Conservation (phyloP, 2,113 vertebrate species). For the Casuarius casuarius region DNA sequence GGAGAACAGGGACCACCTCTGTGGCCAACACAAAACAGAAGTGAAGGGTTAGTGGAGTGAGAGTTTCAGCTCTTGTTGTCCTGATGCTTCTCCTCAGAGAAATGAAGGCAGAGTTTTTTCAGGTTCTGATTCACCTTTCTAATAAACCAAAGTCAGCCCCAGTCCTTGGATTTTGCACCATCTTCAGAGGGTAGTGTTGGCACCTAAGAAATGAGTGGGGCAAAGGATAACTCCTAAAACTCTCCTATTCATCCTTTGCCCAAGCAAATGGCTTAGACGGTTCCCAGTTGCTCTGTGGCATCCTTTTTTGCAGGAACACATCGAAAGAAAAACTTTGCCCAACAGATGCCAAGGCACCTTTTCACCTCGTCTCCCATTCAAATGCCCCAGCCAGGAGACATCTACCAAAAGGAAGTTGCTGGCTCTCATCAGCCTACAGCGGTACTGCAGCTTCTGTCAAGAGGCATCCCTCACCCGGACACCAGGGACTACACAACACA, state of each 20-base stretch:
- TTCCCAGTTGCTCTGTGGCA: background rate
- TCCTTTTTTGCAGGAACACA: slow-evolving; percentile 64
- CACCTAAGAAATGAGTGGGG: background rate
- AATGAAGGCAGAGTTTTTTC: background rate
- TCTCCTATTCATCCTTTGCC: background rate
- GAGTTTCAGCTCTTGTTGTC: background rate
- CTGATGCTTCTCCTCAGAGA: background rate
- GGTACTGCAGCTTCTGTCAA: slow-evolving; percentile 89
- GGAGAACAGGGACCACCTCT: background rate
- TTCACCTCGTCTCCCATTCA: slow-evolving; percentile 55
- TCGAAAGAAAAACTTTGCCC: slow-evolving; percentile 52
- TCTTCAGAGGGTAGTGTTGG: background rate
- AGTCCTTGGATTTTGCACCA: background rate
- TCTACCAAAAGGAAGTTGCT: slow-evolving; percentile 76
- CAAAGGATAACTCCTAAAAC: background rate
- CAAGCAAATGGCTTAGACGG: background rate
- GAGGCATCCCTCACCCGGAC: slow-evolving; percentile 79
- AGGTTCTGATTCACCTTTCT: background rate
- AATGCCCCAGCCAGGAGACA: slow-evolving; percentile 50
- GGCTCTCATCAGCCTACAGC: slow-evolving; percentile 79
- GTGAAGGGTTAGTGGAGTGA: background rate
- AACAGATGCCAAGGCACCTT: slow-evolving; percentile 59
- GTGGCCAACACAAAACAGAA: background rate
- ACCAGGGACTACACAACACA: slow-evolving; percentile 65
- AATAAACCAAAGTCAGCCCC: background rate